Percentiles rank a stretch among this genome's conserved stretches.
These are phyloP conservation scores for Athalia rosae DNA, from an alignment of 2,888 invertebrate genomes.

Conservation along the genomic window DNA sequence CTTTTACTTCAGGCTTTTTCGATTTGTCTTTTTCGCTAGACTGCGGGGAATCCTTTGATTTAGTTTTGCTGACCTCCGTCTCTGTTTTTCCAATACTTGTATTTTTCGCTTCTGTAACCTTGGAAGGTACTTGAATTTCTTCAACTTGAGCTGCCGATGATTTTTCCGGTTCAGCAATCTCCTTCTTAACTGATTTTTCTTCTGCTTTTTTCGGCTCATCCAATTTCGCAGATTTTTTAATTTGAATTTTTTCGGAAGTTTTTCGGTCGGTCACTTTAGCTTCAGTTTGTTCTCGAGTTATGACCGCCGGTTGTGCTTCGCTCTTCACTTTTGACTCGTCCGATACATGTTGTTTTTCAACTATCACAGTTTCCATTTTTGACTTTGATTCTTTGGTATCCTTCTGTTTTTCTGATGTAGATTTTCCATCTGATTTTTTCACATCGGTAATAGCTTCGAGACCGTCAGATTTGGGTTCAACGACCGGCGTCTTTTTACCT, in stretches of 20 bases:
- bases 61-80: slow-evolving; percentile 1
- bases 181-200: slow-evolving; percentile 6
- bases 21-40: slow-evolving; percentile 21
- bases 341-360: slow-evolving; percentile 25
- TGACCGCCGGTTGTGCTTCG: background rate
- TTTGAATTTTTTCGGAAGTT: background rate
- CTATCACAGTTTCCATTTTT: background rate
- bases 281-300: slow-evolving; percentile 14
- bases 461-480: slow-evolving; percentile 10
- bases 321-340: background rate
- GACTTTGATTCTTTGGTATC: slow-evolving; percentile 16
- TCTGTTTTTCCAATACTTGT: background rate
- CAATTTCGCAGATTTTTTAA: slow-evolving; percentile 29
- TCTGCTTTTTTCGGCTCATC: slow-evolving; percentile 16
- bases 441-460: slow-evolving; percentile 9
- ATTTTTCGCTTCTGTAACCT: background rate
- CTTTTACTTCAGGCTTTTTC: slow-evolving; percentile 25
- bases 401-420: slow-evolving; percentile 7
- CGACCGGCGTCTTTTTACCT: background rate
- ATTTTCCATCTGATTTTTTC: slow-evolving; percentile 11
- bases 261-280: slow-evolving; percentile 3
- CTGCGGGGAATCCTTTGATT: slow-evolving; percentile 29
- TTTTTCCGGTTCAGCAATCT: background rate
- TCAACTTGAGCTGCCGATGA: background rate
- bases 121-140: background rate